Base-by-base conservation (phyloP, 2,797 vertebrate species). In the Onychomys arenicola region DNA sequence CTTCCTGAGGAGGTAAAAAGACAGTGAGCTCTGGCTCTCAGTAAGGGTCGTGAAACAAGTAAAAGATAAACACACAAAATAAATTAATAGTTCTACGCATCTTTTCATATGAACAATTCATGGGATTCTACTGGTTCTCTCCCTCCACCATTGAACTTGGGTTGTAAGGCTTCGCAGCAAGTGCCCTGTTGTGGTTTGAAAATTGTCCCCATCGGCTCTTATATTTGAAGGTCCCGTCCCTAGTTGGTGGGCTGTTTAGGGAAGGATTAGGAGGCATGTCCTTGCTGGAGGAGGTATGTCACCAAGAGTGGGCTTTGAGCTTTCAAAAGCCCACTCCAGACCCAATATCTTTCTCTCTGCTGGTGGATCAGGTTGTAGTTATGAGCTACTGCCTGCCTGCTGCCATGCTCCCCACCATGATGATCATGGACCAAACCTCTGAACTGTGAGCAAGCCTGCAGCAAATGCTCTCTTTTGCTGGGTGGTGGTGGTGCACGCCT, bases 1-100 rank as follows among this genome's bases (percentile, higher is more conserved):
- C 99, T 99, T 32, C 99, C 99, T 99, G 96, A 16, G 0, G 77
- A 63, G 7, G 19, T 16, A 89, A 92, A 52, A 92, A 90, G 34
- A 93, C 65, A 49, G 0, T 91, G 89, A 97, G 67, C 83, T n/a
- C 40, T 7, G 57, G 49, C 37, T 80, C 85, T 89, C 23, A 63
- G 23, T 94, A 0, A 37, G 32, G 29, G 4, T 76, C 83, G 89
- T 8, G n/a, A 49, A 92, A 93, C 71, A 49, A 84, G 34, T 32
- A 77, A 76, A 93, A 84, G n/a, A 46, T 32, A 61, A n/a, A 89
- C 87, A 95, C 12, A 43, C 13, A n/a, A 21, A n/a, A 71, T 9
- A 75, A 59, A 43, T 43, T 7, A 69, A 84, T 0, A 89, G 49
- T 75, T 91, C 67, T 81, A 6, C 32, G 27, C 6, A 65, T 11